Evolutionary conservation across 2,888 invertebrate genomes (phyloP).

Genomic region (Synergus laeviventris): DNA sequence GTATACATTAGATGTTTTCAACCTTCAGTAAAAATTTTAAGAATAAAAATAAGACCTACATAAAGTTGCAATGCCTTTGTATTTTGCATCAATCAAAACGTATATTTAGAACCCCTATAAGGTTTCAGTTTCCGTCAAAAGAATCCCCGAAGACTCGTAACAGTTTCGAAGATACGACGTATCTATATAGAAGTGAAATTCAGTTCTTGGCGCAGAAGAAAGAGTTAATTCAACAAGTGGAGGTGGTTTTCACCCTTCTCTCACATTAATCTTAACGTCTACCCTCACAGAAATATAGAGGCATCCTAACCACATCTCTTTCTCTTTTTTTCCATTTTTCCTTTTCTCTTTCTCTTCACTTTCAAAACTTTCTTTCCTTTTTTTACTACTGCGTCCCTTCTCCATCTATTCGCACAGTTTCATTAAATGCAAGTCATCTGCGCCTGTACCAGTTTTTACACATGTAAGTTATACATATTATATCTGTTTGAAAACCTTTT

Average conservation of each 20-base stretch:
- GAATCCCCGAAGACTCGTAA: neutral
- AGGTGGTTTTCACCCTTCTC: neutral
- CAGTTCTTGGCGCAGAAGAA: neutral
- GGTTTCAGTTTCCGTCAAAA: neutral
- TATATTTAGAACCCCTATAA: neutral
- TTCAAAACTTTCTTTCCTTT: neutral
- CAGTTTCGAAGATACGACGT: neutral
- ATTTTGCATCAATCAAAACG: neutral
- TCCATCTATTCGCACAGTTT: neutral
- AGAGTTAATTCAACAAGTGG: slow-evolving; percentile 4
- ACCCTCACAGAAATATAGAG: neutral
- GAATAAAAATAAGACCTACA: neutral
- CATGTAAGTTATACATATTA: slow-evolving; percentile 10
- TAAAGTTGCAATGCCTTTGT: neutral
- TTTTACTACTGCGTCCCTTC: neutral
- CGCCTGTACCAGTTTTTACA: neutral
- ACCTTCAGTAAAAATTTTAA: no score
- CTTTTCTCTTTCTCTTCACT: neutral
- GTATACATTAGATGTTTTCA: no score
- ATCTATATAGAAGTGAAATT: neutral
- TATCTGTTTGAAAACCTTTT: neutral
- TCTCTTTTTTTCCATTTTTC: neutral
- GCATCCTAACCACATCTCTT: neutral
- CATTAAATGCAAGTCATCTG: slow-evolving; percentile 9
- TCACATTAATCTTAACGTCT: neutral